Base-by-base conservation (phyloP, 2,888 invertebrate species). In the Dolomedes plantarius region DNA sequence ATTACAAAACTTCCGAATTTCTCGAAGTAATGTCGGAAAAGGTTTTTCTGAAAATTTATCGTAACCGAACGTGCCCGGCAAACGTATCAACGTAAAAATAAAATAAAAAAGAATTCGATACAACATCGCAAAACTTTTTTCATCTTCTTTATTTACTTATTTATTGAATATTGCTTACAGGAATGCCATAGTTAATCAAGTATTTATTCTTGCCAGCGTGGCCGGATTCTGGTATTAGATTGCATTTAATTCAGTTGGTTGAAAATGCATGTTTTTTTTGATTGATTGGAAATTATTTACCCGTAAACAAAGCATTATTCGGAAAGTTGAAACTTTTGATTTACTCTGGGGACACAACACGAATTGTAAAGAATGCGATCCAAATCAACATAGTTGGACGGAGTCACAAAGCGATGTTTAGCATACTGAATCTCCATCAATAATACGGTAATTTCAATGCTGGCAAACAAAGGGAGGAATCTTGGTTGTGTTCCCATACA, bases 21-120 rank as follows among this genome's bases (percentile, higher is more conserved):
- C 56, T 56, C 5, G 23, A 56, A 56, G 56, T 56, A 56, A 56
- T 56, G 23, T 23, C 5, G 56, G 56, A 23, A 56, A 56, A 56
- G 56, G 56, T 11, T 56, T 56, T 56, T 56, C 23, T 9, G 19
- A 56, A 56, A 56, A 56, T 56, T 56, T 56, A 56, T 56, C 56
- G 56, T 56, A 56, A 56, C 56, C 56, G 56, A 56, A 56, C 56
- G 56, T 56, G 56, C 56, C 11, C 23, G 5, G 56, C 56, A 56
- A 56, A 56, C 56, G 1, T 56, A 56, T 19, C 56, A 23, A n/a
- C 3, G 11, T 56, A 23, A n/a, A n/a, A n/a, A n/a, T n/a, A n/a
- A n/a, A n/a, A n/a, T n/a, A n/a, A n/a, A 56, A 56, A 56, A 56
- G 56, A 56, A 56, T 56, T 56, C 16, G 56, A 56, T 56, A 56